A percentile compares a stretch with the other conserved stretches of the same genome.
These are phyloP conservation scores for Buceros bicornis DNA, from an alignment of 2,797 vertebrate species.

Conservation along the genomic window DNA sequence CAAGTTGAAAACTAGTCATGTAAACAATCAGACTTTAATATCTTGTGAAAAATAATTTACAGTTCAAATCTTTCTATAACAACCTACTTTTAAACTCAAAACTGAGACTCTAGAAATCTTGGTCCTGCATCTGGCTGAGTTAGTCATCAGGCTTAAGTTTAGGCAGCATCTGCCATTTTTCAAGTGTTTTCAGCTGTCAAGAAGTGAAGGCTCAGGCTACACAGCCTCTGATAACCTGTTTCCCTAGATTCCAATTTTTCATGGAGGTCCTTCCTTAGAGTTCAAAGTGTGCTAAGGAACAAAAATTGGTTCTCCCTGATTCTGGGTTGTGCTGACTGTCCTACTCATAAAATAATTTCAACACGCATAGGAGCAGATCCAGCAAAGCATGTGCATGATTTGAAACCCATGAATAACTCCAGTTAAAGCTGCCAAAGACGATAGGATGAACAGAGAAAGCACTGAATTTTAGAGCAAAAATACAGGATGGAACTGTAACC, in stretches of 20 bases:
- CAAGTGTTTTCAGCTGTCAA: slow-evolving; percentile 12
- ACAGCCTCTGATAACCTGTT: background rate
- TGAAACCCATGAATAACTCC: slow-evolving; percentile 54
- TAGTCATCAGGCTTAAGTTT: slow-evolving; percentile 16
- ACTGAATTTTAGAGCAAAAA: slow-evolving; percentile 44
- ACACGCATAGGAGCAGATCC: slow-evolving; percentile 14
- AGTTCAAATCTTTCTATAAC: background rate
- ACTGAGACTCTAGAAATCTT: background rate
- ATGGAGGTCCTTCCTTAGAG: background rate
- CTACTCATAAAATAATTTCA: slow-evolving; percentile 35
- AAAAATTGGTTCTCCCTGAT: background rate
- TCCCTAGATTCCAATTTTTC: background rate
- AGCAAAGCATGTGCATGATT: slow-evolving; percentile 55
- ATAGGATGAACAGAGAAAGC: slow-evolving; percentile 59
- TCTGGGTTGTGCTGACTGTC: slow-evolving; percentile 22
- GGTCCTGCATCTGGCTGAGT: background rate
- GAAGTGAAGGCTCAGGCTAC: background rate
- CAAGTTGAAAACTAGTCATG: background rate
- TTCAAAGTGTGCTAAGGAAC: background rate
- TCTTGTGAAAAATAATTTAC: background rate
- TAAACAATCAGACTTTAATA: slow-evolving; percentile 25
- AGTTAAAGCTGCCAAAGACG: slow-evolving; percentile 57
- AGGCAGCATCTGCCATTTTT: background rate
- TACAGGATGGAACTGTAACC: slow-evolving; percentile 16
- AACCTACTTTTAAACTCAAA: background rate